Evolutionary conservation across 2,113 vertebrate species (phyloP).

Genomic region (Chinchilla lanigera): DNA sequence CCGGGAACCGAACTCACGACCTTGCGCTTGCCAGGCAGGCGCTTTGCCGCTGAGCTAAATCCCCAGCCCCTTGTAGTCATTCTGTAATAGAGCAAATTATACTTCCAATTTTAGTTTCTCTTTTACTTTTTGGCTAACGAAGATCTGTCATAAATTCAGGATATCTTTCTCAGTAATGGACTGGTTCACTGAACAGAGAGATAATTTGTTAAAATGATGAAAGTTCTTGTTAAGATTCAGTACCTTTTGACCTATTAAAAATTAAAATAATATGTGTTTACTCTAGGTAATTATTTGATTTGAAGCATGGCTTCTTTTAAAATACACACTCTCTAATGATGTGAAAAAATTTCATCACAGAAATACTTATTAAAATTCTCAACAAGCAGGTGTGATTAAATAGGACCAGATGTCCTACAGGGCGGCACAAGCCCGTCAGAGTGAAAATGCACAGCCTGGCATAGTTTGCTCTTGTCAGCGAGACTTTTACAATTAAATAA

Average conservation of each 20-base stretch:
- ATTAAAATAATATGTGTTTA: conserved; percentile 23
- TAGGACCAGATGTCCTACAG: conserved; percentile 50
- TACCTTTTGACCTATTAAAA: background rate
- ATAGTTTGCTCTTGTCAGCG: conserved; percentile 65
- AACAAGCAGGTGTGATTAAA: conserved; percentile 74
- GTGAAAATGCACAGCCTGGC: conserved; percentile 58
- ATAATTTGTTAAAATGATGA: background rate
- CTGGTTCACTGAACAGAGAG: background rate
- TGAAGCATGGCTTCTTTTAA: conserved; percentile 57
- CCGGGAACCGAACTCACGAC: no score
- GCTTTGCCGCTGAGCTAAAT: no score
- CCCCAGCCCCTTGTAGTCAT: no score
- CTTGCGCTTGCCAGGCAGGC: no score
- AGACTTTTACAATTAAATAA: conserved; percentile 58
- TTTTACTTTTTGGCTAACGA: conserved; percentile 33
- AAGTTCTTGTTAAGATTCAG: background rate
- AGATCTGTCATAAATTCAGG: background rate
- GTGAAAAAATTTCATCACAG: conserved; percentile 51
- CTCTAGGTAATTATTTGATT: conserved; percentile 23
- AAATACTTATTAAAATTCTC: conserved; percentile 79
- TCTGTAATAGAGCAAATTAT: background rate
- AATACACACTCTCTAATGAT: conserved; percentile 56
- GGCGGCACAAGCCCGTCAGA: conserved; percentile 35
- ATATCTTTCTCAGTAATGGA: background rate
- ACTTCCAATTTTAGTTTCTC: background rate